A percentile compares a stretch with the other conserved stretches of the same genome.
Evolutionary conservation across 1,140 invertebrate species (phyloP).

Genomic region (Zaprionus davidi): DNA sequence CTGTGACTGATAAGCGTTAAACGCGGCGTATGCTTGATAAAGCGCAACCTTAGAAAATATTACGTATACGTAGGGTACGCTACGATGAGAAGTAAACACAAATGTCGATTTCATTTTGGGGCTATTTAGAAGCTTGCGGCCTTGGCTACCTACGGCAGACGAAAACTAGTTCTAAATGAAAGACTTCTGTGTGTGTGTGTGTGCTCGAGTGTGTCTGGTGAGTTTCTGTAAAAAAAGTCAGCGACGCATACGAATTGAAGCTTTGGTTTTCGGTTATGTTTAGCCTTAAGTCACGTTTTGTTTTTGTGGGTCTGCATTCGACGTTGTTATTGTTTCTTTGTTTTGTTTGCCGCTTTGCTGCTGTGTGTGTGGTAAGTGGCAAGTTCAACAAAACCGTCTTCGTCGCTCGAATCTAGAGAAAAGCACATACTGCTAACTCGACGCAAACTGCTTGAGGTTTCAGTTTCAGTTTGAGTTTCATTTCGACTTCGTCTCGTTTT

Average conservation of each 20-base stretch:
- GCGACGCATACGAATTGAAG: constrained; percentile 46
- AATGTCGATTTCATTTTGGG: constrained; percentile 7
- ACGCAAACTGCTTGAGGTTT: constrained; percentile 43
- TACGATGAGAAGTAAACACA: constrained; percentile 9
- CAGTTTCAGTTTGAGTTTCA: constrained; percentile 10
- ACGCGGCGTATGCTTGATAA: constrained; percentile 69
- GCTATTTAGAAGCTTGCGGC: constrained; percentile 33
- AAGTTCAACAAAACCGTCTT: constrained; percentile 62
- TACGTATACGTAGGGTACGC: constrained; percentile 46
- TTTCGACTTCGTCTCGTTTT: constrained; percentile 22
- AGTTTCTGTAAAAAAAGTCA: constrained; percentile 19
- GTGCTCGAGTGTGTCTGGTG: neutral
- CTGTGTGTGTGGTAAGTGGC: constrained; percentile 39
- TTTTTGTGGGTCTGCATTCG: constrained; percentile 67
- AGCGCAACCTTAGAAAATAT: constrained; percentile 49
- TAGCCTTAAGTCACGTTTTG: constrained; percentile 77
- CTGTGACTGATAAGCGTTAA: constrained; percentile 54
- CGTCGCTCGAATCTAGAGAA: constrained; percentile 44
- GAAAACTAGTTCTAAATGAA: constrained; percentile 49
- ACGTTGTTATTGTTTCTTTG: constrained; percentile 44
- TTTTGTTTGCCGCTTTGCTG: constrained; percentile 49
- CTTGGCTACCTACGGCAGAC: constrained; percentile 40
- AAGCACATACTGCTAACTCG: constrained; percentile 79
- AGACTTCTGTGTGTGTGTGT: neutral
- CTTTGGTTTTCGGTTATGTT: constrained; percentile 32